Base-by-base conservation (phyloP, 2,797 vertebrate species). In the Sebastes steindachneri region DNA sequence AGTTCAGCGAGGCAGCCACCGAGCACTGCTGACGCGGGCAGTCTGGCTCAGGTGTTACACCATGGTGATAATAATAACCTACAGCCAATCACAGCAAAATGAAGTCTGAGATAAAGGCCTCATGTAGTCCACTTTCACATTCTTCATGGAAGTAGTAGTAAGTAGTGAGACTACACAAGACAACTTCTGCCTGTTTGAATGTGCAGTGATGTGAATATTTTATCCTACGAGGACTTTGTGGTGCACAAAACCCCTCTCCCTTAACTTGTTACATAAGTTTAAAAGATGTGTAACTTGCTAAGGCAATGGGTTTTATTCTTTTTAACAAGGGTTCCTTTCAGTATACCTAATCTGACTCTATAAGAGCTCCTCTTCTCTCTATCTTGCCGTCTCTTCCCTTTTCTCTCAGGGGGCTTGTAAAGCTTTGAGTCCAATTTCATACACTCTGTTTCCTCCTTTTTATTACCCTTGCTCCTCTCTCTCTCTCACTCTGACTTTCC, bases 381-480 rank as follows among this genome's bases (percentile, higher is more conserved):
- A 26, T 74, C 63, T 75, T 45, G 64, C 66, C 29, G 66, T 78
- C 33, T 80, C 62, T 73, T 60, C 71, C 45, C 31, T 45, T 66
- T 41, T 60, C 57, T 77, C 82, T 89, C 75, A 4, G 35, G 76
- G 77, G 79, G 68, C 80, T 77, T 88, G 80, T 89, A 89, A 88
- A 88, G 81, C 79, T 87, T 86, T 88, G 83, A 86, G 83, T 84
- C 82, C 86, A 90, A 89, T 89, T 90, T 85, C 78, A 88, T 91
- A 73, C 87, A 83, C 86, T 89, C 83, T 69, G 79, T 93, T 88
- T 90, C 87, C 79, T 89, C 64, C 70, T 80, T 85, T 82, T 86
- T 86, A 87, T 88, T 85, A 82, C 75, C 74, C 66, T 69, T 3
- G 1, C 60, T 75, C 29, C 76, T 64, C 23, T 37, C 35, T 14